A percentile compares a stretch with the other conserved stretches of the same genome.
Conservation (phyloP, 2,888 invertebrate genomes). For the Yponomeuta plumbellus region DNA sequence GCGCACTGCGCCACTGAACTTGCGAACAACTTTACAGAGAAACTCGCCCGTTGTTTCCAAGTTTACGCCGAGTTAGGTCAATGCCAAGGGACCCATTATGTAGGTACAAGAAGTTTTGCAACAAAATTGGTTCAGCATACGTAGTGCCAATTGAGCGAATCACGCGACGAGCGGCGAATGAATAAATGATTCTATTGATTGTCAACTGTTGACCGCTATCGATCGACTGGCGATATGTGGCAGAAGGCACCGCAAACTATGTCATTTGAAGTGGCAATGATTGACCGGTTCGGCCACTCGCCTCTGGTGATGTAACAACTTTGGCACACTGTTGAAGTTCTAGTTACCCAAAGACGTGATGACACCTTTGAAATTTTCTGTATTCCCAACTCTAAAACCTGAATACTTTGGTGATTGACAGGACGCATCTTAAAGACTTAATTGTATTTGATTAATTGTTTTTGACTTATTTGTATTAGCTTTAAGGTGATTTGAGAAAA, state of each 20-base stretch:
- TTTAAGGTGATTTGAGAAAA: no score
- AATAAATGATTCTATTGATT: conserved; percentile 2
- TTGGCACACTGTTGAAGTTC: neutral
- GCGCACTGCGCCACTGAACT: conserved; percentile 2
- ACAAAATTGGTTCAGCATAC: neutral
- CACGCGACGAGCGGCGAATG: neutral
- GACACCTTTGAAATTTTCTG: neutral
- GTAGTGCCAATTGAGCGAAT: neutral
- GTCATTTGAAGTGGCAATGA: neutral
- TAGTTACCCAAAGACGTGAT: neutral
- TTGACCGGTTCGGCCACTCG: neutral
- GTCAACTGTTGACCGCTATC: neutral
- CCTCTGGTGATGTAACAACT: neutral
- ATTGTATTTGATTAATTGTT: no score
- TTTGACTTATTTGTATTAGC: no score
- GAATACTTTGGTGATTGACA: no score
- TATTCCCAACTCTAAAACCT: neutral
- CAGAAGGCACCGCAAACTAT: neutral
- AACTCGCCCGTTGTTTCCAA: conserved; percentile 1
- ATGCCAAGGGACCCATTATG: neutral
- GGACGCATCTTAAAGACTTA: no score
- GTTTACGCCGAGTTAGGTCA: neutral
- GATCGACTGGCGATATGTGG: neutral
- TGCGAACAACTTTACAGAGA: neutral
- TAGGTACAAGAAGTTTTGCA: neutral